These are phyloP conservation scores for Machimus rusticus DNA, from an alignment of 2,888 invertebrate genomes.

Conservation along the genomic window DNA sequence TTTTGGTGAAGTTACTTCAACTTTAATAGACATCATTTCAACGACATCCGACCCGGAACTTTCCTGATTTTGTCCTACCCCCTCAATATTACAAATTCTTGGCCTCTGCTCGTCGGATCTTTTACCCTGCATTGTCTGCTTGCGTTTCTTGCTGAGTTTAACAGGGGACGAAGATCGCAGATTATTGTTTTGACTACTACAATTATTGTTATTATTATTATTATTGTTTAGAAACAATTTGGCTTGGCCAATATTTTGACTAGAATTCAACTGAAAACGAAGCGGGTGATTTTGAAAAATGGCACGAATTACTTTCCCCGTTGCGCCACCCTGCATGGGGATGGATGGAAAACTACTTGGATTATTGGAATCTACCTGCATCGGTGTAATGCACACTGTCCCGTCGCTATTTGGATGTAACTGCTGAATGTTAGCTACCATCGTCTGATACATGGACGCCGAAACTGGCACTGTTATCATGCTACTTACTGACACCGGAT, in stretches of 20 bases:
- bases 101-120: not conserved
- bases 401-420: constrained; percentile 77
- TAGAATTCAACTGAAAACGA: constrained; percentile 57
- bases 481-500: constrained; percentile 85
- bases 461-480: constrained; percentile 96
- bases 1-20: constrained; percentile 31
- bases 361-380: constrained; percentile 72
- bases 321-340: constrained; percentile 7
- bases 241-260: constrained; percentile 50
- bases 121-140: constrained; percentile 34
- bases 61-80: not conserved
- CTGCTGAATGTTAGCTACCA: constrained; percentile 88
- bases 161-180: not conserved
- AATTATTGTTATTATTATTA: constrained; percentile 26
- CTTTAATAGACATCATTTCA: constrained; percentile 38
- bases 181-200: constrained; percentile 44
- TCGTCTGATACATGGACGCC: constrained; percentile 95
- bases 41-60: not conserved
- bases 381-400: constrained; percentile 82
- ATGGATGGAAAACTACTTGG: constrained; percentile 49
- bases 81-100: not conserved
- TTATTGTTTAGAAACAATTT: constrained; percentile 27
- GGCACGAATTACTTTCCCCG: constrained; percentile 48
- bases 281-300: constrained; percentile 47
- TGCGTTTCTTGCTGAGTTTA: constrained; percentile 41